A percentile compares a stretch with the other conserved stretches of the same genome.
Evolutionary conservation across 1,140 invertebrate species (phyloP).

Genomic region (Hirudo medicinalis): DNA sequence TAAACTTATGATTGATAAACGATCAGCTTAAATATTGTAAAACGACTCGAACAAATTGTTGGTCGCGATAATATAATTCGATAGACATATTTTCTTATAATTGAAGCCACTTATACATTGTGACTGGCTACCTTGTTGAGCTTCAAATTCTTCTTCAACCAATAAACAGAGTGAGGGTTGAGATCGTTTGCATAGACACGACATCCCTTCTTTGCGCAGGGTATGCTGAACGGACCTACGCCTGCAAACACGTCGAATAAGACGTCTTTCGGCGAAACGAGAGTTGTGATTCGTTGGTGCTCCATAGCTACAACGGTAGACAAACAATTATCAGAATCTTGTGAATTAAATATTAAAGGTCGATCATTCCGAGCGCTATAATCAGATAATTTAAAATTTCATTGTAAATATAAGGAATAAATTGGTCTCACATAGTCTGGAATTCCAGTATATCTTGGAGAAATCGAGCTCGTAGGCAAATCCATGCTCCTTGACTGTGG

Average conservation of each 20-base stretch:
- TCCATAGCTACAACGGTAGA: constrained; percentile 66
- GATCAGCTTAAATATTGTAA: no score
- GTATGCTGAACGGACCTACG: constrained; percentile 85
- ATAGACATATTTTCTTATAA: no score
- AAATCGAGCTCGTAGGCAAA: constrained; percentile 80
- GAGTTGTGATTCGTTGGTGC: constrained; percentile 61
- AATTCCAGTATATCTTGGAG: constrained; percentile 93
- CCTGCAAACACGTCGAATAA: constrained; percentile 91
- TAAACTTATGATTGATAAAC: no score
- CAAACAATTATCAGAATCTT: background rate
- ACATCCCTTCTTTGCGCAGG: constrained; percentile 61
- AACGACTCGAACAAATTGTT: no score
- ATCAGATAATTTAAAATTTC: no score
- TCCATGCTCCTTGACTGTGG: constrained; percentile 68
- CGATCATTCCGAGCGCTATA: no score
- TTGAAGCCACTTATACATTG: background rate
- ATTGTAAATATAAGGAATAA: no score
- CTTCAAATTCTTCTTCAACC: constrained; percentile 65
- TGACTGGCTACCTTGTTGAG: constrained; percentile 58
- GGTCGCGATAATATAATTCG: no score
- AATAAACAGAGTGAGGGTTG: constrained; percentile 78
- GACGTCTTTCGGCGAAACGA: constrained; percentile 55
- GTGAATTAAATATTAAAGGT: no score
- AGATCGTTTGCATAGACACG: constrained; percentile 83
- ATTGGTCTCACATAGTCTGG: constrained; percentile 50